These are phyloP conservation scores for Epinephelus moara DNA, from an alignment of 2,113 vertebrate genomes.

Conservation along the genomic window DNA sequence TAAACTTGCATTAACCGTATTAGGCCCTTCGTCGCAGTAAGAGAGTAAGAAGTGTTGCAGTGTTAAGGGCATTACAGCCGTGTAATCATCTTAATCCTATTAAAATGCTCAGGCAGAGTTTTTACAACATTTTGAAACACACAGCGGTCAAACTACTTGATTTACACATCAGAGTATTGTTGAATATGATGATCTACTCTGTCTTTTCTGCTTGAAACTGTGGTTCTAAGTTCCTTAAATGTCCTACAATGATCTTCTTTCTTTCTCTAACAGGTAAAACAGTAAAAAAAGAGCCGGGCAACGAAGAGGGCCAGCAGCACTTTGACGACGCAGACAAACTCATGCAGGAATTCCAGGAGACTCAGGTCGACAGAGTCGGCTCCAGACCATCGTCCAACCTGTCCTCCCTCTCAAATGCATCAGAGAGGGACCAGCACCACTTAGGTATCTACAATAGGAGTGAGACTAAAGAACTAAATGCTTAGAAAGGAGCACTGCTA, in stretches of 20 bases:
- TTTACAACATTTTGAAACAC: neutral
- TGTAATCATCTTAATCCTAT: neutral
- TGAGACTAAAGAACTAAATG: neutral
- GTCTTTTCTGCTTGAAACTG: neutral
- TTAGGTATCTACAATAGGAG: conserved; percentile 85
- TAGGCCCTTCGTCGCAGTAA: neutral
- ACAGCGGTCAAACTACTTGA: neutral
- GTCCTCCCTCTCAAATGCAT: conserved; percentile 95
- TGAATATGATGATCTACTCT: neutral
- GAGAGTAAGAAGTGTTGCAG: neutral
- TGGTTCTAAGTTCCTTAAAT: neutral
- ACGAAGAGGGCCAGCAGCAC: conserved; percentile 90
- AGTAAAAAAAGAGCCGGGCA: conserved; percentile 94
- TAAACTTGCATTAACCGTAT: neutral
- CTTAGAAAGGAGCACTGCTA: neutral
- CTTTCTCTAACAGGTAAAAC: conserved; percentile 85
- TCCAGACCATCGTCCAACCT: conserved; percentile 96
- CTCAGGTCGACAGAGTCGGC: conserved; percentile 92
- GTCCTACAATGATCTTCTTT: neutral
- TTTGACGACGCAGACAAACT: conserved; percentile 94
- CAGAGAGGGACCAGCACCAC: conserved; percentile 95
- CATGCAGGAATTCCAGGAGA: conserved; percentile 95
- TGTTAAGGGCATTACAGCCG: neutral
- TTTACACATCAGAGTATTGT: neutral
- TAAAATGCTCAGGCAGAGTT: neutral